phyloP scores from a whole-genome alignment of 1,140 invertebrate genomes.

The Pachypsylla venusta region DNA sequence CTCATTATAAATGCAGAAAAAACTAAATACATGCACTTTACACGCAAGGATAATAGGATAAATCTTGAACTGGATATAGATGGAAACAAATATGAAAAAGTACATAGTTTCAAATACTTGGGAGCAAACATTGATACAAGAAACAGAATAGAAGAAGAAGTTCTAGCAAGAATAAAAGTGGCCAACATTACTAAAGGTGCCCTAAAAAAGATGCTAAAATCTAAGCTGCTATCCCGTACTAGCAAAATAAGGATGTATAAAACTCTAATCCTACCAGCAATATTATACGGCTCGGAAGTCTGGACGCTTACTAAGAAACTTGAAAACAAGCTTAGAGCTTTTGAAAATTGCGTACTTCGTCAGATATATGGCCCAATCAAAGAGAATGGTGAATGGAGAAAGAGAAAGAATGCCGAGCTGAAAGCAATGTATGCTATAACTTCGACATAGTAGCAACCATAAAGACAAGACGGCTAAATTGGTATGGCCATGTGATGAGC shows the following conservation, averaged over 20 bases:
- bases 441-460: no score
- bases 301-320: conserved; percentile 10
- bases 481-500: no score
- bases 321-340: conserved; percentile 6
- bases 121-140: background rate
- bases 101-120: background rate
- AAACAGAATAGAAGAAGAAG: conserved; percentile 9
- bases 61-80: background rate
- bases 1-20: background rate
- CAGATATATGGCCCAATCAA: conserved; percentile 8
- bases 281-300: conserved; percentile 8
- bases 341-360: background rate
- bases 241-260: conserved; percentile 11
- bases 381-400: conserved; percentile 6
- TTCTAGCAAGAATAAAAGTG: conserved; percentile 7
- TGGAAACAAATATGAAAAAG: background rate
- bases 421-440: no score
- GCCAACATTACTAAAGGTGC: conserved; percentile 6
- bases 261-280: conserved; percentile 11
- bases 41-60: background rate
- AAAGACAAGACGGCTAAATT: no score
- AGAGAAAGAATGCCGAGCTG: no score
- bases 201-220: conserved; percentile 4
- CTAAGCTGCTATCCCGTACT: conserved; percentile 8
- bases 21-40: background rate